Evolutionary conservation across 2,888 invertebrate genomes (phyloP).

Genomic region (Furcula furcula): DNA sequence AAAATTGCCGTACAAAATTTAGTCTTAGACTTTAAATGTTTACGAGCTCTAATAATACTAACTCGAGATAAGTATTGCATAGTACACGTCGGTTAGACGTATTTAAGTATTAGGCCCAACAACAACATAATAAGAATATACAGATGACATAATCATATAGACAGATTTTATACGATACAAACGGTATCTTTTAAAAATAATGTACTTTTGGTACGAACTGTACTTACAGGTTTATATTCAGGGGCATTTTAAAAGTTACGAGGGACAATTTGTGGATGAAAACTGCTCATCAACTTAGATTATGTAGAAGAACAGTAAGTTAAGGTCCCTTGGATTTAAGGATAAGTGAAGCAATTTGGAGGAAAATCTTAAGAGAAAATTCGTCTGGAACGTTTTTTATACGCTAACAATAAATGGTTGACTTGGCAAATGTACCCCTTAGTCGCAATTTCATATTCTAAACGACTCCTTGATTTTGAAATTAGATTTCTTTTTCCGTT

Average conservation of each 20-base stretch:
- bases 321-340: constrained; percentile 32
- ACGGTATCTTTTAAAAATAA: background rate
- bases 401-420: too few species aligned
- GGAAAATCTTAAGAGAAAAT: constrained; percentile 7
- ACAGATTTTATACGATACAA: too few species aligned
- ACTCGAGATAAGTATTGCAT: constrained; percentile 23
- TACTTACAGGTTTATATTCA: background rate
- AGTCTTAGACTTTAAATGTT: constrained; percentile 33
- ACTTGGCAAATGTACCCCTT: too few species aligned
- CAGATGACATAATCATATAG: too few species aligned
- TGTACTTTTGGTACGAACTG: background rate
- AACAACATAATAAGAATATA: background rate
- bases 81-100: constrained; percentile 8
- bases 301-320: constrained; percentile 15
- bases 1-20: constrained; percentile 11
- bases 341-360: constrained; percentile 26
- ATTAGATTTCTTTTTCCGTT: too few species aligned
- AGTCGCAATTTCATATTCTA: too few species aligned
- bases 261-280: constrained; percentile 19
- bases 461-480: too few species aligned
- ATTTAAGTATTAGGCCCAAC: constrained; percentile 34
- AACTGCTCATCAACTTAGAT: constrained; percentile 24
- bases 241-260: constrained; percentile 7
- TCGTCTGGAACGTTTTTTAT: background rate
- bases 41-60: constrained; percentile 19